Evolutionary conservation across 2,113 vertebrate genomes (phyloP).

Genomic region (Microcebus murinus): DNA sequence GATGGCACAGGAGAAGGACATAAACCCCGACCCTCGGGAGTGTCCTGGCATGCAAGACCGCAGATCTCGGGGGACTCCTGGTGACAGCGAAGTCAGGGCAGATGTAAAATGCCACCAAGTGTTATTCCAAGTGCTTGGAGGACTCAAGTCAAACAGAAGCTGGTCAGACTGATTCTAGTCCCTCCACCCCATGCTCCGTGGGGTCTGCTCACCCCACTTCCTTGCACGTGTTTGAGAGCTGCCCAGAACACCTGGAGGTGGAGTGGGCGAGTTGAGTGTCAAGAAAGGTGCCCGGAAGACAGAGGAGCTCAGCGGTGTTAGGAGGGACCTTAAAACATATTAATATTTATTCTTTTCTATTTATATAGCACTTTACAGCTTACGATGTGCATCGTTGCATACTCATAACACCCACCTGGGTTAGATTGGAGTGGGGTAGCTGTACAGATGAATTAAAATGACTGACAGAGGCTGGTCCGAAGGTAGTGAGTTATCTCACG

Average conservation of each 20-base stretch:
- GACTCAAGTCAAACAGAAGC: background rate
- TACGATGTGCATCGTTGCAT: background rate
- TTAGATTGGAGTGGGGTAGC: background rate
- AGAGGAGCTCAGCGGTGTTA: background rate
- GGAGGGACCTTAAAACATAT: background rate
- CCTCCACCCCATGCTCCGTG: rapidly evolving
- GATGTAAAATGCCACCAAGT: background rate
- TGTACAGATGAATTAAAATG: background rate
- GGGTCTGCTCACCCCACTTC: background rate
- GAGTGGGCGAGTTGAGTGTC: background rate
- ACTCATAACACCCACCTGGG: background rate
- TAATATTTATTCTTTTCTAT: background rate
- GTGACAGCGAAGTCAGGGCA: background rate
- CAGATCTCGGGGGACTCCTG: background rate
- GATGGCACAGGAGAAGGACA: rapidly evolving
- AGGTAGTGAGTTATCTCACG: too few relatives aligned
- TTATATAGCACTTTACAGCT: background rate
- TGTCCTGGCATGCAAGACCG: background rate
- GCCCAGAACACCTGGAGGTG: background rate
- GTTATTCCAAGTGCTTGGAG: background rate
- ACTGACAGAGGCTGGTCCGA: background rate
- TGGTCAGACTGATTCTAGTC: background rate
- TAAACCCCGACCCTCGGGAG: background rate
- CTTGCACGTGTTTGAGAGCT: background rate
- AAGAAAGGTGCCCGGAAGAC: background rate